These are phyloP conservation scores for Henicopernis longicauda DNA, from an alignment of 2,113 vertebrate species.

Conservation along the genomic window DNA sequence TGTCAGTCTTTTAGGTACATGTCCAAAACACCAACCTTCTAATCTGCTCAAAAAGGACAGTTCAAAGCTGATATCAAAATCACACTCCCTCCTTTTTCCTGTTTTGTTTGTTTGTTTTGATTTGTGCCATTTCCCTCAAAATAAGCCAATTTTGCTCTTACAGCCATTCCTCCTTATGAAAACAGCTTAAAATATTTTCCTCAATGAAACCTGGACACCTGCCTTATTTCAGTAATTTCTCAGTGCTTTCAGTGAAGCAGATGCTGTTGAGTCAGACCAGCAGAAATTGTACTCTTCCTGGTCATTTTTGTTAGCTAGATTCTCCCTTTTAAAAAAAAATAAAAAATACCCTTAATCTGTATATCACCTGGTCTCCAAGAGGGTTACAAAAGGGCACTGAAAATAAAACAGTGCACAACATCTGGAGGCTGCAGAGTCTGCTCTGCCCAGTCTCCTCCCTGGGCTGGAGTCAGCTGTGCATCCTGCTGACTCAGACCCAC, in stretches of 20 bases:
- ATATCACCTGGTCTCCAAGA: not conserved
- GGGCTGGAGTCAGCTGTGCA: not conserved
- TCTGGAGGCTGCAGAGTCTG: not conserved
- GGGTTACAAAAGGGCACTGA: not conserved
- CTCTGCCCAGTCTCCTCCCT: not conserved
- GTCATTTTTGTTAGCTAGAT: not conserved
- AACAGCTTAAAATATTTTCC: conserved; percentile 21
- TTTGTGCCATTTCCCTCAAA: not conserved
- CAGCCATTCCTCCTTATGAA: not conserved
- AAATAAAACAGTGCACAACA: not conserved
- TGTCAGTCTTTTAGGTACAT: not conserved
- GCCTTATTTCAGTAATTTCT: not conserved
- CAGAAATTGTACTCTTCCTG: not conserved
- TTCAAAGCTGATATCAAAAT: not conserved
- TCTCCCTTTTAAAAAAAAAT: not conserved
- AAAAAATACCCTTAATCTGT: not conserved
- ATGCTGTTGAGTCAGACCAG: not conserved
- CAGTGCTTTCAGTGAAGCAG: not conserved
- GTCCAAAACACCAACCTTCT: not conserved
- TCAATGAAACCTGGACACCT: conserved; percentile 26
- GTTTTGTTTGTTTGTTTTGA: not conserved
- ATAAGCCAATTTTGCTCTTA: not conserved
- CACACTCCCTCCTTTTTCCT: not conserved
- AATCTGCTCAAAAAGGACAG: not conserved
- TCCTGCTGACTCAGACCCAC: conserved; percentile 31